Percentiles rank a stretch among this genome's conserved stretches.
phyloP scores from a whole-genome alignment of 2,888 invertebrate genomes.

The Galeruca laticollis region DNA sequence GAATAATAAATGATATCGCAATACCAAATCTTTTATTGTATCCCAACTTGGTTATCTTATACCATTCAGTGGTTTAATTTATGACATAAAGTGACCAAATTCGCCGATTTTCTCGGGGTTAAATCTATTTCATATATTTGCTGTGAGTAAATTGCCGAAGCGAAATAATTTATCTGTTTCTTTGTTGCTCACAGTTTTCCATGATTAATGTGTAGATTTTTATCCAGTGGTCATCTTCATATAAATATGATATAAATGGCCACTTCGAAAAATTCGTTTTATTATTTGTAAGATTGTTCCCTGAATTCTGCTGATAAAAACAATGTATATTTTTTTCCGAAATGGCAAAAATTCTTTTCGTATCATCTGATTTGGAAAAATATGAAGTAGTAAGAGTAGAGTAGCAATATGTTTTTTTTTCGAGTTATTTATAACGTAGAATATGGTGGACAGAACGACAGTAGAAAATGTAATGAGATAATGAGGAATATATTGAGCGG shows the following conservation, averaged over 20 bases:
- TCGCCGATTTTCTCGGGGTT: neutral
- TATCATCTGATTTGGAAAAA: neutral
- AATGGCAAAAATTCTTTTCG: constrained; percentile 1
- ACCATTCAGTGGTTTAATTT: neutral
- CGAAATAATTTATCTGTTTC: constrained; percentile 3
- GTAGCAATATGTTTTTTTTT: neutral
- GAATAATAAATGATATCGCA: neutral
- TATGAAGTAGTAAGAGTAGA: neutral
- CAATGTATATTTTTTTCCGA: neutral
- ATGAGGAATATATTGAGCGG: neutral
- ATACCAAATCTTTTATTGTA: neutral
- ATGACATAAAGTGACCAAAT: constrained; percentile 6
- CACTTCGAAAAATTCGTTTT: constrained; percentile 10
- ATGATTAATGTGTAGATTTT: constrained; percentile 25
- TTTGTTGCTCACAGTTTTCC: constrained; percentile 20
- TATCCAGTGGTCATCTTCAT: constrained; percentile 24
- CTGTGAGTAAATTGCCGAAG: neutral
- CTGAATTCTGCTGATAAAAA: constrained; percentile 1
- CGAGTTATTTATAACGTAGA: neutral
- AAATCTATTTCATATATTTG: constrained; percentile 7
- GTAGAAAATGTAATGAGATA: neutral
- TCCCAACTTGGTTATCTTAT: constrained; percentile 1
- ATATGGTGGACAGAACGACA: no score
- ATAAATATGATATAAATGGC: constrained; percentile 27
- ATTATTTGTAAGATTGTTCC: neutral